These are phyloP conservation scores for Oconnorella tubifera DNA, from an alignment of 2,888 invertebrate genomes.

Conservation along the genomic window DNA sequence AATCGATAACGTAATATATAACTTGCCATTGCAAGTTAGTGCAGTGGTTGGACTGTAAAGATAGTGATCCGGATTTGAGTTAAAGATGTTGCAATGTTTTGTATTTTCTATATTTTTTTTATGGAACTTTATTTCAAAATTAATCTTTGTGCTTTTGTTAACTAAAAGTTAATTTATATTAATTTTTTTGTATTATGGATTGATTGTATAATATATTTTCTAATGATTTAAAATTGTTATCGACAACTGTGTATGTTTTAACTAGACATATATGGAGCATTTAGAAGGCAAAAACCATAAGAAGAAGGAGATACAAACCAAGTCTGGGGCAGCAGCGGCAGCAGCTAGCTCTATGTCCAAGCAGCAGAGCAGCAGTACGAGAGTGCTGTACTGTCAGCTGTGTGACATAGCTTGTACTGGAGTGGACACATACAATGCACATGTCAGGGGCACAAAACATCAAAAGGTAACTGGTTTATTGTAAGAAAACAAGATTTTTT, in stretches of 20 bases:
- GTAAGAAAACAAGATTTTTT: no score
- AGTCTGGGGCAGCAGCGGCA: constrained; percentile 45
- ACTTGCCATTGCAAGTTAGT: no score
- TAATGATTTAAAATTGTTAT: not conserved
- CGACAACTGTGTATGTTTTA: constrained; percentile 26
- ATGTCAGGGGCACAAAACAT: constrained; percentile 95
- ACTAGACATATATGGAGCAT: constrained; percentile 85
- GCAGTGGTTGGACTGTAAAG: no score
- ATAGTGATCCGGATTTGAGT: no score
- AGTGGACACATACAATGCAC: constrained; percentile 95
- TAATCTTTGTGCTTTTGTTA: not conserved
- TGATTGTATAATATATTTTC: not conserved
- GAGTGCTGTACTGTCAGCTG: constrained; percentile 84
- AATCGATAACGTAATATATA: no score
- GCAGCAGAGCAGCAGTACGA: not conserved
- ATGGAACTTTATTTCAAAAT: not conserved
- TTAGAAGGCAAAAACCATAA: constrained; percentile 98
- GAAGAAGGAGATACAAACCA: constrained; percentile 87
- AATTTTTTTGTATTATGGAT: not conserved
- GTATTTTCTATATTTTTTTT: not conserved
- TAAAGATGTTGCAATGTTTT: not conserved
- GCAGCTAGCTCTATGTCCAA: not conserved
- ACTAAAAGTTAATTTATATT: not conserved
- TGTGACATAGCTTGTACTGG: constrained; percentile 99
- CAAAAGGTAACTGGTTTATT: constrained; percentile 77